phyloP scores from a whole-genome alignment of 2,797 vertebrate species.

The Todus mexicanus region DNA sequence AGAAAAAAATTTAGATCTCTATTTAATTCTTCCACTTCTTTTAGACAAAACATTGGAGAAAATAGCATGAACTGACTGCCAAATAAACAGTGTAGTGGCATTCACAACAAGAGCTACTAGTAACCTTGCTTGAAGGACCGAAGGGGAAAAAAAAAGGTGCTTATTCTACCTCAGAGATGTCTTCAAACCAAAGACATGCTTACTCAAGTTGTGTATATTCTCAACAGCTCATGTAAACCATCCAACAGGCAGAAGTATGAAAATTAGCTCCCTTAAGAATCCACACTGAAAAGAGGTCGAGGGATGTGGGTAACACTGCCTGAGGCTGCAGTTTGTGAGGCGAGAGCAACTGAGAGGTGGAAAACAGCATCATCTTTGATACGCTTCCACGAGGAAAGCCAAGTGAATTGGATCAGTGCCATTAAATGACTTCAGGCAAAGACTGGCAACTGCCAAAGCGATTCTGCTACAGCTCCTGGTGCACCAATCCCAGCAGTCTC shows the following conservation, averaged over 20 bases:
- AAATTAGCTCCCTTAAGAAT: conserved; percentile 32
- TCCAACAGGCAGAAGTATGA: conserved; percentile 24
- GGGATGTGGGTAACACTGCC: background rate
- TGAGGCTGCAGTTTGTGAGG: background rate
- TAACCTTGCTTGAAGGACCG: background rate
- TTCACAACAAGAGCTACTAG: background rate
- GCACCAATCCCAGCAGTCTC: background rate
- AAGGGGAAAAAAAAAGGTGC: background rate
- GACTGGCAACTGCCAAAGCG: background rate
- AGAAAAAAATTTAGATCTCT: background rate
- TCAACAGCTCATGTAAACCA: conserved; percentile 17
- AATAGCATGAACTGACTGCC: background rate
- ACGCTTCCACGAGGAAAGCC: background rate
- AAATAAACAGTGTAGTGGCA: background rate
- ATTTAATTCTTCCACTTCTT: background rate
- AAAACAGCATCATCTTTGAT: conserved; percentile 10
- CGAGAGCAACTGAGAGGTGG: background rate
- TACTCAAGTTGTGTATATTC: conserved; percentile 22
- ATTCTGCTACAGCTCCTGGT: background rate
- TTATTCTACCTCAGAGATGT: background rate
- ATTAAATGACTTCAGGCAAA: conserved; percentile 17
- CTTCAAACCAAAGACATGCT: conserved; percentile 1
- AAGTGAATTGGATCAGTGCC: conserved; percentile 3
- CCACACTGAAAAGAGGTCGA: background rate
- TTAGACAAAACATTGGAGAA: background rate